These are phyloP conservation scores for Panulirus ornatus DNA, from an alignment of 1,140 invertebrate genomes.

Conservation along the genomic window DNA sequence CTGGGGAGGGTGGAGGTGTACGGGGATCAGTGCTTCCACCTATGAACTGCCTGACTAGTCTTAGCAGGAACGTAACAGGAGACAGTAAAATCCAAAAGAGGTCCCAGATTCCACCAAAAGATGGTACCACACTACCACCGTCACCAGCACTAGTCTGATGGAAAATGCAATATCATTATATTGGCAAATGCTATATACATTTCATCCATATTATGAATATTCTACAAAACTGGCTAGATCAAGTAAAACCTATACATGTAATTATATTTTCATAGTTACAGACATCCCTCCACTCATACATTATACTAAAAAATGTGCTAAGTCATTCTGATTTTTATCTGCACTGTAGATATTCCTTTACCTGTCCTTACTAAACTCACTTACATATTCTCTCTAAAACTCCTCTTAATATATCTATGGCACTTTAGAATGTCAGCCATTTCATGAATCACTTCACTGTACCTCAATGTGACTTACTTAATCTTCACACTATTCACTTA, in stretches of 20 bases:
- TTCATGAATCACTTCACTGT: no score
- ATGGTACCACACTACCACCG: slow-evolving; percentile 3
- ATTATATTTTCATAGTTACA: slow-evolving; percentile 22
- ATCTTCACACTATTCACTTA: no score
- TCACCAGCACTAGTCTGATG: slow-evolving; percentile 1
- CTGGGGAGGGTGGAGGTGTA: not conserved
- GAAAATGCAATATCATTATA: not conserved
- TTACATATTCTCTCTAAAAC: no score
- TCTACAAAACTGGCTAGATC: slow-evolving; percentile 1
- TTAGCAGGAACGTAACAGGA: slow-evolving; percentile 50
- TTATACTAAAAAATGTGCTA: no score
- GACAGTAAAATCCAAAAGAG: slow-evolving; percentile 49
- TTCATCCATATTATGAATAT: not conserved
- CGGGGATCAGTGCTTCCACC: slow-evolving; percentile 1
- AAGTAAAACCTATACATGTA: slow-evolving; percentile 12
- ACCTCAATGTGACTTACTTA: no score
- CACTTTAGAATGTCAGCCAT: no score
- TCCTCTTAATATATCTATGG: not conserved
- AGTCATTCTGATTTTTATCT: no score
- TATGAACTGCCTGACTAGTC: slow-evolving; percentile 32
- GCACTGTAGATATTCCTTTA: no score
- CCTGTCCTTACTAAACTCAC: no score
- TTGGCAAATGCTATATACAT: not conserved
- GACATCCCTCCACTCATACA: no score
- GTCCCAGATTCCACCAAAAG: slow-evolving; percentile 39